A percentile compares a stretch with the other conserved stretches of the same genome.
Evolutionary conservation across 30 jellyfish, hydroid and myxozoan species (phyloP).

Genomic region (Hydractinia symbiolongicarpus): DNA sequence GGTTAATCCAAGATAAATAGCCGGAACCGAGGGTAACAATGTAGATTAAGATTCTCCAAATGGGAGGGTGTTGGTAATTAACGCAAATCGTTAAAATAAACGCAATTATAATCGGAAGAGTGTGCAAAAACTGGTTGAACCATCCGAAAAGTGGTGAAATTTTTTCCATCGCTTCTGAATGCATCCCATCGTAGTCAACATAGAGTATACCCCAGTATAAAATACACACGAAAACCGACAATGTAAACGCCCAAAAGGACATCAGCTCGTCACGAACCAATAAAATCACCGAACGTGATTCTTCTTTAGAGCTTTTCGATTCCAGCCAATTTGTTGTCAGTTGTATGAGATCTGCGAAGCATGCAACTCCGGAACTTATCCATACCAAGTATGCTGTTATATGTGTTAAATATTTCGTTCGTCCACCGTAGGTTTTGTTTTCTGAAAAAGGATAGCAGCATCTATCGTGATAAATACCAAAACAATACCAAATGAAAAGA

Average conservation of each 20-base stretch:
- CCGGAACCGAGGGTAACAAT: neutral
- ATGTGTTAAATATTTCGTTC: conserved; percentile 19
- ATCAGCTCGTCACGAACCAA: conserved; percentile 24
- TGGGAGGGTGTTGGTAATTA: conserved; percentile 18
- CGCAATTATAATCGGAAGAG: conserved; percentile 5
- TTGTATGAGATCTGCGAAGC: conserved; percentile 9
- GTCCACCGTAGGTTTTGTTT: conserved; percentile 23
- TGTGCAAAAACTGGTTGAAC: conserved; percentile 25
- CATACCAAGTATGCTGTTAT: conserved; percentile 8
- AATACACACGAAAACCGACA: neutral
- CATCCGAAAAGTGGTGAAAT: conserved; percentile 18
- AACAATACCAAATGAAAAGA: conserved; percentile 25
- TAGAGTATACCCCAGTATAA: conserved; percentile 21
- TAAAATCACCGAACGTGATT: neutral
- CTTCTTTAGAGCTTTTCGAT: neutral
- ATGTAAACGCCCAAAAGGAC: conserved; percentile 14
- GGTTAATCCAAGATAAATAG: conserved; percentile 12
- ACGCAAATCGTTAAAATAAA: conserved; percentile 1
- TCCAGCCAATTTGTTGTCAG: neutral
- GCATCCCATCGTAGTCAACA: conserved; percentile 25
- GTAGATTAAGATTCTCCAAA: neutral
- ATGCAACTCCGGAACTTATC: conserved; percentile 12
- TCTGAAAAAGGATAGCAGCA: neutral
- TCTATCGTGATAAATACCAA: conserved; percentile 26
- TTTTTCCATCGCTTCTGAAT: neutral